phyloP scores from a whole-genome alignment of 2,113 vertebrate genomes.

The Cyprinus carpio region DNA sequence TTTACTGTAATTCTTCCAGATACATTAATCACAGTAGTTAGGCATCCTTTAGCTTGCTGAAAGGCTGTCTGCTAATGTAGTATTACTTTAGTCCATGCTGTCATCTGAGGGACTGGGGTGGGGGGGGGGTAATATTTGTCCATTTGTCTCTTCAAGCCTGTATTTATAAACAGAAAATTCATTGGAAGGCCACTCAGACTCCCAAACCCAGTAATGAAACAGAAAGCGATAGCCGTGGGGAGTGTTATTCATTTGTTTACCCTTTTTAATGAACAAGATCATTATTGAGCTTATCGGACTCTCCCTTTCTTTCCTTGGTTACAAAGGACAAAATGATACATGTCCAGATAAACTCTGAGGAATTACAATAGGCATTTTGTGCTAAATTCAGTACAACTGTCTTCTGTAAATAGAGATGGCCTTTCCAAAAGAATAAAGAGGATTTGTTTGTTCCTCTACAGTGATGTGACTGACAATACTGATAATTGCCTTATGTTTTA shows the following conservation, averaged over 20 bases:
- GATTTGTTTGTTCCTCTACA: conserved; percentile 54
- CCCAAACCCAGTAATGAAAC: conserved; percentile 24
- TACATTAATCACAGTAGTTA: too few species aligned
- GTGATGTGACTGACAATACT: conserved; percentile 45
- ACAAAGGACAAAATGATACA: conserved; percentile 44
- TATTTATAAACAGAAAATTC: conserved; percentile 10
- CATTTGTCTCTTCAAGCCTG: background rate
- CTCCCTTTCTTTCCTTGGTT: background rate
- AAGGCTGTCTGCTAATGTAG: conserved; percentile 23
- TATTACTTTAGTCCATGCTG: conserved; percentile 17
- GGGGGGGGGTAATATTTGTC: too few species aligned
- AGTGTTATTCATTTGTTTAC: conserved; percentile 46
- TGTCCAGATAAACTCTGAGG: conserved; percentile 45
- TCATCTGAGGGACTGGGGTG: background rate
- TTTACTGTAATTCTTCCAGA: too few species aligned
- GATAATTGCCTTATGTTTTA: conserved; percentile 30
- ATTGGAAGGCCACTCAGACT: background rate
- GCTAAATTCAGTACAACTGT: conserved; percentile 63
- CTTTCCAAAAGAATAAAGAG: conserved; percentile 57
- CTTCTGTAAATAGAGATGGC: conserved; percentile 54
- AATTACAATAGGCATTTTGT: conserved; percentile 56
- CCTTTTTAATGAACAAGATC: conserved; percentile 57
- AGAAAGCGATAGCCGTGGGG: conserved; percentile 13
- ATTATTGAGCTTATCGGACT: conserved; percentile 58
- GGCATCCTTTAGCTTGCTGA: conserved; percentile 15